Percentiles rank a stretch among this genome's conserved stretches.
These are phyloP conservation scores for Synanthedon vespiformis DNA, from an alignment of 2,888 invertebrate species.

Conservation along the genomic window DNA sequence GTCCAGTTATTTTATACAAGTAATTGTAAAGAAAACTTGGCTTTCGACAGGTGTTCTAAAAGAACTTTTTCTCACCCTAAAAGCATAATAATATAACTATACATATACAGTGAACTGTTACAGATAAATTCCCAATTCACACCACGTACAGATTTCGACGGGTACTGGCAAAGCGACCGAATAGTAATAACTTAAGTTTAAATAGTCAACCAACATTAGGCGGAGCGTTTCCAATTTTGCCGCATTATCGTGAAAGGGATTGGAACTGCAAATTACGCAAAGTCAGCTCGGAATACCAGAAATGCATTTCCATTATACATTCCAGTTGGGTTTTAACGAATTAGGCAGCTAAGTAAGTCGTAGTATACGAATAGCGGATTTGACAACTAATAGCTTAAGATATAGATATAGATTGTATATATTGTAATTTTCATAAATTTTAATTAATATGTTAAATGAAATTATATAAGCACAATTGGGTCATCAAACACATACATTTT, in stretches of 20 bases:
- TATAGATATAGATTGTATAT: too few species aligned
- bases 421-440: too few species aligned
- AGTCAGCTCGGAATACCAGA: conserved; percentile 8
- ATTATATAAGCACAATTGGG: too few species aligned
- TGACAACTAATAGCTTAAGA: background rate
- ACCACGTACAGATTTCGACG: conserved; percentile 7
- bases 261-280: conserved; percentile 19
- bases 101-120: background rate
- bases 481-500: too few species aligned
- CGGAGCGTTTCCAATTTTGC: conserved; percentile 8
- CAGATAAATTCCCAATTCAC: conserved; percentile 4
- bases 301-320: conserved; percentile 21
- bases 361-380: background rate
- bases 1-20: too few species aligned
- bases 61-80: too few species aligned
- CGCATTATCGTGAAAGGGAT: conserved; percentile 5
- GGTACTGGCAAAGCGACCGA: conserved; percentile 9
- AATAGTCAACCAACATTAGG: conserved; percentile 5
- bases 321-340: conserved; percentile 13
- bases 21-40: too few species aligned
- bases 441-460: too few species aligned
- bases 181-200: conserved; percentile 10
- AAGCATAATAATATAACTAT: too few species aligned
- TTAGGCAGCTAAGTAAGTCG: conserved; percentile 2
- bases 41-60: too few species aligned